A percentile compares a stretch with the other conserved stretches of the same genome.
Conservation (phyloP, 2,797 vertebrate genomes). For the Pipistrellus pipistrellus region DNA sequence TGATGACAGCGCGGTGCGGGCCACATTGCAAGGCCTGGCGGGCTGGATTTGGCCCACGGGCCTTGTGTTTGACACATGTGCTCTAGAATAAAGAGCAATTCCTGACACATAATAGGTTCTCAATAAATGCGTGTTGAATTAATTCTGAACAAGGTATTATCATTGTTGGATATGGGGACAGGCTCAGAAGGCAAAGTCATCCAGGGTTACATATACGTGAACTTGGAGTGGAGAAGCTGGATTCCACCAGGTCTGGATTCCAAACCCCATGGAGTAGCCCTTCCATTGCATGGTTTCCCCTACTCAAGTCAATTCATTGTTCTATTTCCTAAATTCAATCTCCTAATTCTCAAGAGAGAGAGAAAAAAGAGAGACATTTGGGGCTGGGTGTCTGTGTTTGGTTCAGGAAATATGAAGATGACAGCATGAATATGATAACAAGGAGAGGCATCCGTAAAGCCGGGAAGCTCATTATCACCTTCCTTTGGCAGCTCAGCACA, state of each 20-base stretch:
- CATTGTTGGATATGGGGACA: background rate
- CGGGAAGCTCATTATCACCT: conserved; percentile 54
- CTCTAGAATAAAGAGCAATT: background rate
- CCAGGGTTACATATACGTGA: rapidly evolving
- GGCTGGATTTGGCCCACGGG: no score
- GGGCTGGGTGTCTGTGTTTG: background rate
- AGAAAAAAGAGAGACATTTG: background rate
- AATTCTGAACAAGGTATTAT: background rate
- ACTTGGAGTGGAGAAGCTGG: background rate
- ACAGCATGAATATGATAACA: conserved; percentile 9
- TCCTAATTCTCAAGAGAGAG: background rate
- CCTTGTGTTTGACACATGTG: no score
- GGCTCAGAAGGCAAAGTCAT: background rate
- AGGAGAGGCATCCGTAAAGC: background rate
- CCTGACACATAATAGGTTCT: background rate
- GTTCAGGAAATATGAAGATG: background rate
- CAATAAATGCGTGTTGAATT: background rate
- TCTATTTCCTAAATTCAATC: background rate
- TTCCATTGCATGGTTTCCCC: background rate
- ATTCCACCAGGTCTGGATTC: background rate
- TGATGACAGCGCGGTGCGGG: no score
- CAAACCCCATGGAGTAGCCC: rapidly evolving
- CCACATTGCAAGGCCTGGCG: no score
- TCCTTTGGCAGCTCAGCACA: background rate
- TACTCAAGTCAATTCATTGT: background rate